Evolutionary conservation across 2,797 vertebrate genomes (phyloP).

Genomic region (Anisognathus igniventris): DNA sequence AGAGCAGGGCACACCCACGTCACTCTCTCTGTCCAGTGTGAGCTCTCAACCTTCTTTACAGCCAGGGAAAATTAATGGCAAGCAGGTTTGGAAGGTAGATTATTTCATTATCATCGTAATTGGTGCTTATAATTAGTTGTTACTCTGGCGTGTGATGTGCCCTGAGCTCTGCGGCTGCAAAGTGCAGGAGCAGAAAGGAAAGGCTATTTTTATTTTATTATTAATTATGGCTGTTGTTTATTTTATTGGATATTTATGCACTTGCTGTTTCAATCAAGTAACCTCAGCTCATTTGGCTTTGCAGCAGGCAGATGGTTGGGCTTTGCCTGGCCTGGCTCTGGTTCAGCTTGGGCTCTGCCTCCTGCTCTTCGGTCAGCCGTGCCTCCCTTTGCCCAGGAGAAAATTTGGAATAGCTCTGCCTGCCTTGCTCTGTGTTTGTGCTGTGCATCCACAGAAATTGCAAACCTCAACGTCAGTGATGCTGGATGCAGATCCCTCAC

Average conservation of each 20-base stretch:
- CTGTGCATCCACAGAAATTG: background rate
- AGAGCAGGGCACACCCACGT: accelerated
- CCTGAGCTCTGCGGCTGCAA: background rate
- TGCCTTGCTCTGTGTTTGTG: background rate
- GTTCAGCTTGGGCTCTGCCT: background rate
- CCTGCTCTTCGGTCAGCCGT: background rate
- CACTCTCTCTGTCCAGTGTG: accelerated
- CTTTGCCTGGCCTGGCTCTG: constrained; percentile 6
- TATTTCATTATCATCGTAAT: constrained; percentile 54
- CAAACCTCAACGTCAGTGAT: background rate
- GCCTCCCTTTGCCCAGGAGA: background rate
- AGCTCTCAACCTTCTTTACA: background rate
- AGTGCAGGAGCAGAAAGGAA: constrained; percentile 10
- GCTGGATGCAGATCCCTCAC: background rate
- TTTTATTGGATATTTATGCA: background rate
- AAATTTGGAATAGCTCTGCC: background rate
- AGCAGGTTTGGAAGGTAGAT: constrained; percentile 29
- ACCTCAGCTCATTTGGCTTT: background rate
- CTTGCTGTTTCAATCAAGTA: constrained; percentile 1
- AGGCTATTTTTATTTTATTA: constrained; percentile 5
- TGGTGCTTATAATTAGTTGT: constrained; percentile 56
- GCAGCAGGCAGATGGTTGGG: background rate
- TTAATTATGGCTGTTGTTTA: constrained; percentile 31
- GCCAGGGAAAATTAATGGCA: constrained; percentile 1
- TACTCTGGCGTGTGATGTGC: constrained; percentile 20